Percentiles rank a stretch among this genome's conserved stretches.
Evolutionary conservation across 1,140 invertebrate genomes (phyloP).

Genomic region (Bombus consobrinus): DNA sequence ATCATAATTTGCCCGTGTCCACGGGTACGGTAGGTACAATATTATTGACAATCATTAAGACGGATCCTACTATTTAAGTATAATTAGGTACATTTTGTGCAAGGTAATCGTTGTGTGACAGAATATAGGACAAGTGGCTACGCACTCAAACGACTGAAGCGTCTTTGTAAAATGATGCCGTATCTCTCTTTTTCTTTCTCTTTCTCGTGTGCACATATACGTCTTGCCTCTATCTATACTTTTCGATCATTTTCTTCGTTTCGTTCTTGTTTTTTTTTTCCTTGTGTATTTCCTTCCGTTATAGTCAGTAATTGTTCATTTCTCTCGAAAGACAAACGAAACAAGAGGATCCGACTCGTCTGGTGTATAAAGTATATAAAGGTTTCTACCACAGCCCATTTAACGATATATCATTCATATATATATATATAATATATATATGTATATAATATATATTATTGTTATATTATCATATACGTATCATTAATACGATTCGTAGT

Average conservation of each 20-base stretch:
- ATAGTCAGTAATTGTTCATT: constrained; percentile 5
- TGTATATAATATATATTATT: constrained; percentile 68
- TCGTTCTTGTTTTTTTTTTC: constrained; percentile 4
- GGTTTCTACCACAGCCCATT: constrained; percentile 81
- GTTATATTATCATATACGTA: constrained; percentile 60
- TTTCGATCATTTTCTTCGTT: neutral
- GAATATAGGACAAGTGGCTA: constrained; percentile 71
- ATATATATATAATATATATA: constrained; percentile 65
- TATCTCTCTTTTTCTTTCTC: constrained; percentile 29
- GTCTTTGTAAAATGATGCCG: constrained; percentile 59
- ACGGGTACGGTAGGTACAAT: constrained; percentile 72
- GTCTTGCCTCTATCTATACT: constrained; percentile 15
- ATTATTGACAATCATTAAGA: constrained; percentile 80
- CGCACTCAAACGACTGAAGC: constrained; percentile 71
- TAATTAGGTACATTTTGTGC: constrained; percentile 80
- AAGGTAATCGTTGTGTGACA: constrained; percentile 77
- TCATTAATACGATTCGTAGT: constrained; percentile 45
- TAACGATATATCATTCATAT: constrained; percentile 77
- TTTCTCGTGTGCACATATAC: neutral
- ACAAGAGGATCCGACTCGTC: constrained; percentile 61
- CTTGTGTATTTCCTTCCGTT: neutral
- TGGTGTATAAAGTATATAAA: constrained; percentile 73
- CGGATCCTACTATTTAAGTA: constrained; percentile 74
- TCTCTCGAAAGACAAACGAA: constrained; percentile 47
- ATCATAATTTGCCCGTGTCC: constrained; percentile 50